Evolutionary conservation across 2,797 vertebrate genomes (phyloP), one percentile per base, ranked within the genome.

Genomic region (Orientallactaga sibirica): DNA sequence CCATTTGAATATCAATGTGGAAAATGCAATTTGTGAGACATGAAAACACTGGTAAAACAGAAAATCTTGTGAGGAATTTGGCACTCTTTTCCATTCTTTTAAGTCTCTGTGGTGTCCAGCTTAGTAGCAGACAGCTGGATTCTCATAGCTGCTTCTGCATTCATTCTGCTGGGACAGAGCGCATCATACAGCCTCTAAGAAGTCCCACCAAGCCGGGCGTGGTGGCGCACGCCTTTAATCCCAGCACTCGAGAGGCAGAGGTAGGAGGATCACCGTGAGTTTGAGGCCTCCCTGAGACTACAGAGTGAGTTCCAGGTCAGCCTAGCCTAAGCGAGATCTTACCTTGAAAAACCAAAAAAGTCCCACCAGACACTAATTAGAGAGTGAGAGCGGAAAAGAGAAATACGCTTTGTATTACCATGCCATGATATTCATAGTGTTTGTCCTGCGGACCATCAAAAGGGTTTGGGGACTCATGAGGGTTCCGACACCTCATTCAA

Each of bases 1-100:
- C 43, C 25, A 81, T 78, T 81, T 68, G 37, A 78, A 76, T 55
- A 29, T 82, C 68, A 77, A 77, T 24, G 20, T 41, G 41, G 79
- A 81, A 78, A 81, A 83, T 62, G 52, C 22, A 43, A 67, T 29
- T 82, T 75, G 78, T 73, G 55, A 74, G 83, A 86, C 90, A 16
- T 33, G 25, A 15, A 58, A 16, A 76, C 1, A 76, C 83, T 67
- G 79, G 18, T 22, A 92, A 94, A 76, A 64, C 27, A 52, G 73
- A 91, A 91, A 41, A 73, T n/a, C 71, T 24, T 74, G 3, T 27
- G 48, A 90, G 18, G 55, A 93, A 11, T 83, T 41, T 48, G 52
- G 58, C 33, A 48, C 55, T 66, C 20, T 79, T 90, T 74, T 55
- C 19, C 41, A 48, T 80, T 79, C 88, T 5, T 77, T 29, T 37